A percentile compares a stretch with the other conserved stretches of the same genome.
Conservation (phyloP, 2,113 vertebrate genomes). For the Atlantisia rogersi region DNA sequence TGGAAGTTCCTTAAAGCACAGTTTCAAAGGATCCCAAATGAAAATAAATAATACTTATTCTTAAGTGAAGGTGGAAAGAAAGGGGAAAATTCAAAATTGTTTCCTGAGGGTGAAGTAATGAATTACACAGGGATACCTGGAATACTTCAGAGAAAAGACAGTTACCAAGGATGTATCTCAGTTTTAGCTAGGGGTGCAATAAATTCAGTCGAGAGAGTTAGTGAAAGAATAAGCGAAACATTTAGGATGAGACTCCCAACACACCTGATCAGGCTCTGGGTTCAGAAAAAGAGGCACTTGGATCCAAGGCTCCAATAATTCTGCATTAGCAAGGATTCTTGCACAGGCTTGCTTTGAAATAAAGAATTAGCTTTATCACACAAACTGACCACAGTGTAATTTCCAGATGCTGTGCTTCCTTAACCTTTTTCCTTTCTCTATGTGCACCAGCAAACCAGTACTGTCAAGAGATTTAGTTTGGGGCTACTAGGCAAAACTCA, state of each 20-base stretch:
- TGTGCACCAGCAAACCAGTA: background rate
- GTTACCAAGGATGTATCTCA: background rate
- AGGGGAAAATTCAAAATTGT: background rate
- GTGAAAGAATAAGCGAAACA: background rate
- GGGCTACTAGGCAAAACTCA: background rate
- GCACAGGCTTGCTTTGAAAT: background rate
- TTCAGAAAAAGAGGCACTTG: background rate
- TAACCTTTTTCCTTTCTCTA: background rate
- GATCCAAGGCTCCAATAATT: background rate
- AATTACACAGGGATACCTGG: background rate
- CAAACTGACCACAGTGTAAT: background rate
- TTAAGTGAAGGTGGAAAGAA: background rate
- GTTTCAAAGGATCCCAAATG: constrained; percentile 19
- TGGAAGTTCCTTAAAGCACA: background rate
- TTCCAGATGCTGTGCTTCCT: background rate
- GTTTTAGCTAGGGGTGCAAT: background rate
- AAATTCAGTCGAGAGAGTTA: background rate
- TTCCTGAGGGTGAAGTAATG: background rate
- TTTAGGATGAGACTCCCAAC: background rate
- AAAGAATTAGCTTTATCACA: background rate
- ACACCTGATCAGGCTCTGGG: background rate
- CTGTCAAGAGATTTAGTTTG: background rate
- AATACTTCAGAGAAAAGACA: background rate
- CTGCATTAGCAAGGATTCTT: background rate
- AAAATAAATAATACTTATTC: constrained; percentile 14